Evolutionary conservation across 2,797 vertebrate species (phyloP), one percentile per base, ranked within the genome.

Genomic region (Nasua narica): DNA sequence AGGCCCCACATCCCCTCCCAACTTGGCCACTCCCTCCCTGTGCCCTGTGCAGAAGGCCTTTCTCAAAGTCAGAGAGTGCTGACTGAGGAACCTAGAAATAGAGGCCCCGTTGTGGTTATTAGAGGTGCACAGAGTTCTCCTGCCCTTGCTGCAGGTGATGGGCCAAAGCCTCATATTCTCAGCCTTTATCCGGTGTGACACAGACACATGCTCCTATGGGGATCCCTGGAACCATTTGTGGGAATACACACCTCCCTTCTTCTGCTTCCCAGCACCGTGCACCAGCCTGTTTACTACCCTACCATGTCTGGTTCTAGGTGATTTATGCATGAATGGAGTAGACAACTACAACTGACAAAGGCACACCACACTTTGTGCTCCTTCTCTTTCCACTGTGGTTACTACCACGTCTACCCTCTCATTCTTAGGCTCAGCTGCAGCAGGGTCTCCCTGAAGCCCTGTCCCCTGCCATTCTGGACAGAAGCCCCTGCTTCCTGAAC

Each of bases 151-250:
- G 0, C 0, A 23, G 37, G 62, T 14, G 16, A 27, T 46, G 7
- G 29, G 11, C 12, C 29, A 14, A 21, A 1, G 19, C n/a, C 29
- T 46, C 2, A 0, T 54, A 6, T 32, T 27, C 48, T 35, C 56
- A 48, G n/a, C 19, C 58, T 89, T n/a, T 19, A 11, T 72, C 25
- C 76, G 21, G 19, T 4, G 18, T 62, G 65, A 62, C 46, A 56
- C 11, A 25, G 3, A 10, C 1, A 7, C 14, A 2, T 62, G 70
- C 10, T 23, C 21, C 50, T 27, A 9, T 25, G 25, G 43, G 19
- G 27, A 5, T 2, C 1, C 1, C 12, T 0, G 1, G n/a, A 21
- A 67, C 77, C 29, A 13, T 23, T 2, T 19, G 5, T 14, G 29
- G 46, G 3, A 46, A 46, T n/a, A 50, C 16, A 69, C 3, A 29